Percentiles rank a stretch among this genome's conserved stretches.
Evolutionary conservation across 2,888 invertebrate genomes (phyloP).

Genomic region (Brachyptera putata): DNA sequence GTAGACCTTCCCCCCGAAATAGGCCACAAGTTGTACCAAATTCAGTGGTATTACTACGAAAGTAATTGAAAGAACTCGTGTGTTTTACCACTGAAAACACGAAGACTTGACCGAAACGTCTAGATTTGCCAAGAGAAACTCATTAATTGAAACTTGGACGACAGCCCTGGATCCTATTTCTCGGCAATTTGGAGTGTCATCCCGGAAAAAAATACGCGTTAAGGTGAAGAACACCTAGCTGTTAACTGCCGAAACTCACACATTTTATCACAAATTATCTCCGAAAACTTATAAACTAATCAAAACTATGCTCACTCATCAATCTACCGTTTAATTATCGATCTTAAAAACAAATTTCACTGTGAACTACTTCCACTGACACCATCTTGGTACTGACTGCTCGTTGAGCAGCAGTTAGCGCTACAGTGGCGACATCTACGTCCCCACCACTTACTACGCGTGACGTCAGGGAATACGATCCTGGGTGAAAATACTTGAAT

Average conservation of each 20-base stretch:
- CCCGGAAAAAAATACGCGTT: not conserved
- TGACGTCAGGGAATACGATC: not conserved
- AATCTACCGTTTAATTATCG: not conserved
- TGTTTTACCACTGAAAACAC: not conserved
- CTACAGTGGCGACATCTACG: not conserved
- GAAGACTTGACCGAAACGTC: not conserved
- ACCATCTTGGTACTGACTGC: slow-evolving; percentile 28
- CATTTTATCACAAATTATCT: too few species aligned
- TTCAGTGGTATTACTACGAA: too few species aligned
- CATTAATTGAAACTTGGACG: too few species aligned
- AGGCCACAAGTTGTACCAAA: too few species aligned
- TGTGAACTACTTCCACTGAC: slow-evolving; percentile 1
- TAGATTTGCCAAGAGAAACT: not conserved
- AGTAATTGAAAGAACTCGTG: too few species aligned
- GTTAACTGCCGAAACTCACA: too few species aligned
- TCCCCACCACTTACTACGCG: not conserved
- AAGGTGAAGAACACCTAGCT: too few species aligned
- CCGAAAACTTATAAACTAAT: too few species aligned
- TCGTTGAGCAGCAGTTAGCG: not conserved
- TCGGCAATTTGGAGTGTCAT: slow-evolving; percentile 2
- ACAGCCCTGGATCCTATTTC: too few species aligned
- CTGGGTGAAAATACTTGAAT: not conserved
- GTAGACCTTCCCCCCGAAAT: too few species aligned
- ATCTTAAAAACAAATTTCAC: slow-evolving; percentile 15
- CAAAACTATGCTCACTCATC: too few species aligned